These are phyloP conservation scores for Etia nguti DNA, from an alignment of 2,113 vertebrate genomes.

Conservation along the genomic window DNA sequence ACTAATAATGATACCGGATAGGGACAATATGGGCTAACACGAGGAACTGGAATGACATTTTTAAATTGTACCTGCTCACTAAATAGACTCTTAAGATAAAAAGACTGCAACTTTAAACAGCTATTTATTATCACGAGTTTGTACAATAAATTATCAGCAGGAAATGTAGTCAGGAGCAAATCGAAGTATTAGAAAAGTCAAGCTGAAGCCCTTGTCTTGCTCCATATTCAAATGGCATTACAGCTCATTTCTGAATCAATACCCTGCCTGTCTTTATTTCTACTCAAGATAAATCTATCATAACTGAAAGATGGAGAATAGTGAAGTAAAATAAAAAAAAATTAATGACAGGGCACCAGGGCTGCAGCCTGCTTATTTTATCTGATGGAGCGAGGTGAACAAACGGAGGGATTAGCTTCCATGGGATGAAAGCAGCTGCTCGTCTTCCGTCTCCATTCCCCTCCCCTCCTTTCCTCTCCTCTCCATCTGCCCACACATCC, in stretches of 20 bases:
- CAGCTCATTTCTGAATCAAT: constrained; percentile 69
- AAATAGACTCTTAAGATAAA: not conserved
- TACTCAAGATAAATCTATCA: constrained; percentile 61
- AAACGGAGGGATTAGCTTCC: constrained; percentile 60
- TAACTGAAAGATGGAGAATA: constrained; percentile 38
- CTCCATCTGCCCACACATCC: constrained; percentile 60
- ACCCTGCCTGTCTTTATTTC: constrained; percentile 34
- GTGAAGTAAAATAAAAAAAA: not conserved
- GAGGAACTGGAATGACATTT: not conserved
- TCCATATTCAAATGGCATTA: constrained; percentile 58
- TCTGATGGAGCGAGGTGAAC: constrained; percentile 57
- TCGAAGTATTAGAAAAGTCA: constrained; percentile 7
- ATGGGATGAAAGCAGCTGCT: constrained; percentile 66
- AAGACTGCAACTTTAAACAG: not conserved
- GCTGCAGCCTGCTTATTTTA: constrained; percentile 38
- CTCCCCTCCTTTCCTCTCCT: constrained; percentile 21
- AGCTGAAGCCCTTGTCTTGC: constrained; percentile 1
- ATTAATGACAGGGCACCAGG: not conserved
- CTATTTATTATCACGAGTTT: constrained; percentile 5
- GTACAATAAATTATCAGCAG: not conserved
- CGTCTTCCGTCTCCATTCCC: constrained; percentile 44
- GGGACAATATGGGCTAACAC: not conserved
- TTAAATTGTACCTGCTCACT: not conserved
- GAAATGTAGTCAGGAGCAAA: not conserved
- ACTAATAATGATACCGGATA: not conserved